These are phyloP conservation scores for Pandemis cinnamomeana DNA, from an alignment of 2,888 invertebrate species.

Conservation along the genomic window DNA sequence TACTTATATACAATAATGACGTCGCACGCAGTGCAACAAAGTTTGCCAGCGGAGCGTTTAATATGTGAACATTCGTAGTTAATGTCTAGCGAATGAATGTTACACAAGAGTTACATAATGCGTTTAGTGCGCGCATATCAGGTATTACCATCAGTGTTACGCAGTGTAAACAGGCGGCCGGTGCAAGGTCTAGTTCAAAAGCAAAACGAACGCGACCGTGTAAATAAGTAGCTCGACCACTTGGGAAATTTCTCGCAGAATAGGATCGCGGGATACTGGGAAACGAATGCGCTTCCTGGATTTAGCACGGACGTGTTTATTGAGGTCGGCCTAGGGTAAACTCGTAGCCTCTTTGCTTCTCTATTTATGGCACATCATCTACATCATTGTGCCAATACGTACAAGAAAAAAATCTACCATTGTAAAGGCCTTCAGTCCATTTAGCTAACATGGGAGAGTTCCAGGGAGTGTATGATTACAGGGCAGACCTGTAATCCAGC, in stretches of 20 bases:
- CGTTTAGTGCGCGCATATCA: conserved; percentile 51
- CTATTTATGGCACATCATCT: conserved; percentile 31
- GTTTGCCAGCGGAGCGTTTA: background rate
- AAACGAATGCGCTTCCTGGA: conserved; percentile 30
- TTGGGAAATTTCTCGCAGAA: conserved; percentile 21
- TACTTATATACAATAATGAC: conserved; percentile 1
- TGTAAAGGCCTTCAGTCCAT: conserved; percentile 42
- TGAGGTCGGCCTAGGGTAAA: conserved; percentile 27
- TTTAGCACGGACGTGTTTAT: conserved; percentile 27
- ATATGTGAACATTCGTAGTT: conserved; percentile 50
- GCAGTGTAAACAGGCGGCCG: conserved; percentile 51
- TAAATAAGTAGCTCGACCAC: conserved; percentile 20
- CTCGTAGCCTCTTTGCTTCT: conserved; percentile 29
- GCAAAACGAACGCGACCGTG: conserved; percentile 47
- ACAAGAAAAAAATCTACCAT: background rate
- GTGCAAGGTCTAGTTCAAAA: conserved; percentile 53
- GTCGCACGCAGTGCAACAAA: background rate
- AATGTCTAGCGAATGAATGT: conserved; percentile 52
- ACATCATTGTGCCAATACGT: conserved; percentile 15
- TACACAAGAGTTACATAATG: conserved; percentile 60
- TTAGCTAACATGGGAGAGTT: conserved; percentile 49
- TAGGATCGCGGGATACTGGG: conserved; percentile 31
- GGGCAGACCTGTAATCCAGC: conserved; percentile 64
- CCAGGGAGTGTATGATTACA: conserved; percentile 59
- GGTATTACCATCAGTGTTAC: conserved; percentile 56